Conservation (phyloP, 2,113 vertebrate genomes). For the Zosterops hypoxanthus region DNA sequence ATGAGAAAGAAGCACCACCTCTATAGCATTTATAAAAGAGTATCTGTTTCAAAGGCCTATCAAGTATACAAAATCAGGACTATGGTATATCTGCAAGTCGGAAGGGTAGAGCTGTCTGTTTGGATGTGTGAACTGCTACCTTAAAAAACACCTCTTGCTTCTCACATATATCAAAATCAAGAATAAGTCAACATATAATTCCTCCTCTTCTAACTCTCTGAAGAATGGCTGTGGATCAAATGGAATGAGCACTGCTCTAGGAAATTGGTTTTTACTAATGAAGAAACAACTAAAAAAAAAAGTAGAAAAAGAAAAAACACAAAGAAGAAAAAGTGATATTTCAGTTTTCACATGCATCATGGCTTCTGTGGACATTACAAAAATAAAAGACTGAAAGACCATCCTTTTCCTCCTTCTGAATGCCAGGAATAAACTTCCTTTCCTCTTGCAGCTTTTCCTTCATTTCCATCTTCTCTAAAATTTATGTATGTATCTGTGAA, state of each 20-base stretch:
- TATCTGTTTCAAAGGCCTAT: background rate
- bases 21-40: background rate
- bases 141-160: background rate
- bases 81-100: background rate
- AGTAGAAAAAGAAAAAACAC: too few species aligned
- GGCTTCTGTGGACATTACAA: background rate
- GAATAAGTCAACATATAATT: background rate
- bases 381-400: background rate
- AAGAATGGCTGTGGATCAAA: background rate
- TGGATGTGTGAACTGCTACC: background rate
- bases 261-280: background rate
- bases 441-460: background rate
- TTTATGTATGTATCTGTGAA: background rate
- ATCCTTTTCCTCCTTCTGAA: background rate
- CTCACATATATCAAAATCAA: background rate
- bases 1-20: background rate
- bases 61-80: background rate
- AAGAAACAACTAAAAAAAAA: background rate
- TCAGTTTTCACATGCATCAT: background rate
- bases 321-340: fast-evolving
- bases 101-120: background rate
- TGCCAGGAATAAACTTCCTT: background rate
- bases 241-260: background rate
- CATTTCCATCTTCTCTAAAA: background rate
- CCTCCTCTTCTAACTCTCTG: background rate